Evolutionary conservation across 2,888 invertebrate genomes (phyloP), one percentile per base, ranked within the genome.

Genomic region (Embidobia sp.): DNA sequence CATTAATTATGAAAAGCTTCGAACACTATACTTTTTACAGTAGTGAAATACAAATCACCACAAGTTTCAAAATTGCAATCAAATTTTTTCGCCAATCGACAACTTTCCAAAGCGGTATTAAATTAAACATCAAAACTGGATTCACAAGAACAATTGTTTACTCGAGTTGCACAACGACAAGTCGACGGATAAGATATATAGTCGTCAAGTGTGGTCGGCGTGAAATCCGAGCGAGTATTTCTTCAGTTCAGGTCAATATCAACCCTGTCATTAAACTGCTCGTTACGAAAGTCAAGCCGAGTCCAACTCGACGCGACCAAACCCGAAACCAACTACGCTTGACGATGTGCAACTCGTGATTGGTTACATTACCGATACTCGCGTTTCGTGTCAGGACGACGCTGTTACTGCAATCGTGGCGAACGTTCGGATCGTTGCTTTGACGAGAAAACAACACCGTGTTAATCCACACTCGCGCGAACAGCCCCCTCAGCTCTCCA

Each of bases 291-390:
- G 77, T 79, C 80, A 79, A 79, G 77, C 80, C 80, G 79, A 79
- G 74, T 80, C 75, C 73, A 63, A 79, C 78, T 77, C 73, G 44
- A 61, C 77, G 72, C 70, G 70, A 78, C 79, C 75, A 64, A 75
- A 77, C 26, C 66, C 74, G 27, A 57, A 73, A 55, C 63, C 76
- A 73, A 77, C 75, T 67, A 61, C 53, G 72, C 63, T 66, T 69
- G 70, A 70, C 75, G 77, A 76, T 61, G 77, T 66, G 72, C 73
- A 79, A 79, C 79, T 83, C 81, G 82, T 89, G 87, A 89, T 89
- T 89, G 89, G 89, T 89, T 89, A 89, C 88, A 89, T 89, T 89
- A 89, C 89, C 85, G 88, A 88, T 88, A 87, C 84, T 87, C 88
- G 89, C 89, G 89, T 88, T 84, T 83, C 86, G 83, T 83, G 87